phyloP scores from a whole-genome alignment of 2,888 invertebrate species.

The Ganaspis brasiliensis region DNA sequence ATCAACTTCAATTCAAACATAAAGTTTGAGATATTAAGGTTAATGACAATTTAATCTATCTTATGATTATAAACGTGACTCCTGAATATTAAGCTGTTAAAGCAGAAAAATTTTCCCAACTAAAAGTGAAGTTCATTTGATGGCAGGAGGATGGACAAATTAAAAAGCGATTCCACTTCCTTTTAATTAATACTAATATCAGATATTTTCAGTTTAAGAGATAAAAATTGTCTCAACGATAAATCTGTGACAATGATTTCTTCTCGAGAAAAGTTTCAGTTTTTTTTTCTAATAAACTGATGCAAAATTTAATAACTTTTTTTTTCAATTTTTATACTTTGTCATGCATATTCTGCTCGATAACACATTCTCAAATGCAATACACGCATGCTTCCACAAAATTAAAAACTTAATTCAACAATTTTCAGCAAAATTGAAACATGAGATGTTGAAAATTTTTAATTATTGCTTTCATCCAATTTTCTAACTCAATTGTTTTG shows the following conservation, averaged over 20 bases:
- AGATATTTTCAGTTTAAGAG: neutral
- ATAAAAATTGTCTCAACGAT: constrained; percentile 9
- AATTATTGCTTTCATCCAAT: too few relatives aligned
- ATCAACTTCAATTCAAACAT: constrained; percentile 22
- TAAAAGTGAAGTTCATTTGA: neutral
- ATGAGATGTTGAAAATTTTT: neutral
- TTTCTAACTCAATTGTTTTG: too few relatives aligned
- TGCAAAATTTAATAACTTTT: constrained; percentile 5
- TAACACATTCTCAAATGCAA: neutral
- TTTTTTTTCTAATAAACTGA: neutral
- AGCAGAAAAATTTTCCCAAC: constrained; percentile 6
- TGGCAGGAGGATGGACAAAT: neutral
- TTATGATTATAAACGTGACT: constrained; percentile 14
- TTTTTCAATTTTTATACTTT: constrained; percentile 1
- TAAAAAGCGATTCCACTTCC: constrained; percentile 11
- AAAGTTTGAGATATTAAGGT: constrained; percentile 24
- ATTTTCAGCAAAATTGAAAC: neutral
- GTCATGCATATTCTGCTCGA: neutral
- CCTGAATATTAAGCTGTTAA: neutral
- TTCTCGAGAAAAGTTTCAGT: neutral
- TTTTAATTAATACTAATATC: constrained; percentile 13
- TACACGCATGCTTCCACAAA: neutral
- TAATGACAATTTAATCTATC: constrained; percentile 29
- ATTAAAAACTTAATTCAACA: neutral
- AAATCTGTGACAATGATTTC: constrained; percentile 1